Evolutionary conservation across 2,888 invertebrate genomes (phyloP).

Genomic region (Drosophila testacea): DNA sequence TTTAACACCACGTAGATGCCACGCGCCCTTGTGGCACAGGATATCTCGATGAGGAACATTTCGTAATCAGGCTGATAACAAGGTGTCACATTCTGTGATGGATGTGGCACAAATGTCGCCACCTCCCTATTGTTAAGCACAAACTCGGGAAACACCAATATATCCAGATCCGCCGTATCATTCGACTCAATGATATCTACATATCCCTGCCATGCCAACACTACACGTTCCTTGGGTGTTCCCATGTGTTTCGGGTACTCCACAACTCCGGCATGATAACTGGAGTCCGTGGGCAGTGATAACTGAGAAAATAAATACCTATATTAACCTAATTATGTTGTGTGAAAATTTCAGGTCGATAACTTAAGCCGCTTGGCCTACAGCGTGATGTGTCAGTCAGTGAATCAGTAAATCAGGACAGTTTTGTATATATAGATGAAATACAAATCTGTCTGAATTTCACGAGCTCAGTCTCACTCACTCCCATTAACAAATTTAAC

Average conservation of each 20-base stretch:
- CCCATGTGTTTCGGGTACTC: conserved; percentile 86
- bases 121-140: conserved; percentile 81
- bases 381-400: too few species aligned
- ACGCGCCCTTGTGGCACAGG: conserved; percentile 87
- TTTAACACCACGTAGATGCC: conserved; percentile 86
- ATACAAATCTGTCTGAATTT: too few species aligned
- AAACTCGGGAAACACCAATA: conserved; percentile 92
- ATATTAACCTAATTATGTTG: too few species aligned
- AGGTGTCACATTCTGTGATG: conserved; percentile 76
- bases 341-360: too few species aligned
- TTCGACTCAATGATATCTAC: conserved; percentile 73
- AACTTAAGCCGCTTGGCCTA: too few species aligned
- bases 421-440: too few species aligned
- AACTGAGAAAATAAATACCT: conserved; percentile 26
- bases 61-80: conserved; percentile 73
- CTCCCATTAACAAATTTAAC: too few species aligned
- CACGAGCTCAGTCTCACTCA: too few species aligned
- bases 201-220: not conserved
- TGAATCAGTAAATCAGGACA: too few species aligned
- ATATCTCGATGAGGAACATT: conserved; percentile 82
- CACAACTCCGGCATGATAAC: conserved; percentile 88
- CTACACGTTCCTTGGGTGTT: conserved; percentile 40
- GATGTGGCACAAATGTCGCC: conserved; percentile 83
- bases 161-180: conserved; percentile 86
- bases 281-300: conserved; percentile 81